A percentile compares a stretch with the other conserved stretches of the same genome.
These are phyloP conservation scores for Tolypeutes matacus DNA, from an alignment of 2,797 vertebrate species.

Conservation along the genomic window DNA sequence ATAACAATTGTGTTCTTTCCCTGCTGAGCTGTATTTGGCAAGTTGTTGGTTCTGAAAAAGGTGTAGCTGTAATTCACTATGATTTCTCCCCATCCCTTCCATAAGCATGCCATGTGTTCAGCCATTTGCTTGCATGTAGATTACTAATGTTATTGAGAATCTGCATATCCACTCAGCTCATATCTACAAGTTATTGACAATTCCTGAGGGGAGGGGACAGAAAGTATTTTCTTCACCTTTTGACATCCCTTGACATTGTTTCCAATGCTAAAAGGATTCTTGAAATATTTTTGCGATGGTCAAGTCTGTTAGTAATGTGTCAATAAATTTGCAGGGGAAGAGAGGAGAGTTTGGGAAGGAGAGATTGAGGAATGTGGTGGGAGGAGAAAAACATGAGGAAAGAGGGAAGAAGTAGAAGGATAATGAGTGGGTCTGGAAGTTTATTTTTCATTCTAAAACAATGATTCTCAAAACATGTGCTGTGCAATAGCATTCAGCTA, in stretches of 20 bases:
- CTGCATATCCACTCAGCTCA: slow-evolving; percentile 24
- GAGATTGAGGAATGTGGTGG: neutral
- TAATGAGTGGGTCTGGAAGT: neutral
- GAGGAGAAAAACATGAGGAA: slow-evolving; percentile 10
- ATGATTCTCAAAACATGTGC: slow-evolving; percentile 32
- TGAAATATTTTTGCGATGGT: slow-evolving; percentile 17
- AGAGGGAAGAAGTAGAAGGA: neutral
- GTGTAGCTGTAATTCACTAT: slow-evolving; percentile 64
- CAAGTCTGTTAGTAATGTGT: neutral
- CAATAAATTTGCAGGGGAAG: neutral
- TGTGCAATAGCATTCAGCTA: neutral
- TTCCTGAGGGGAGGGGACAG: neutral
- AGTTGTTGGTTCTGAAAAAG: slow-evolving; percentile 64
- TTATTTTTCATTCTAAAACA: slow-evolving; percentile 12
- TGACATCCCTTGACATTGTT: neutral
- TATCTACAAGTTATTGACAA: slow-evolving; percentile 17
- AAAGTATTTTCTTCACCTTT: slow-evolving; percentile 13
- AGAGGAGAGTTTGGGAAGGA: slow-evolving; percentile 6
- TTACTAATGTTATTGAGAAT: slow-evolving; percentile 54
- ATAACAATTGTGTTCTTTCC: slow-evolving; percentile 64
- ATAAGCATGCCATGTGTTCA: slow-evolving; percentile 63
- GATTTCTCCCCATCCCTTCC: neutral
- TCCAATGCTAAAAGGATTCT: neutral
- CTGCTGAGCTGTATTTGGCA: slow-evolving; percentile 61
- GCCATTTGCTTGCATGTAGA: slow-evolving; percentile 66